Evolutionary conservation across 2,888 invertebrate species (phyloP).

Genomic region (Helobdella robusta): DNA sequence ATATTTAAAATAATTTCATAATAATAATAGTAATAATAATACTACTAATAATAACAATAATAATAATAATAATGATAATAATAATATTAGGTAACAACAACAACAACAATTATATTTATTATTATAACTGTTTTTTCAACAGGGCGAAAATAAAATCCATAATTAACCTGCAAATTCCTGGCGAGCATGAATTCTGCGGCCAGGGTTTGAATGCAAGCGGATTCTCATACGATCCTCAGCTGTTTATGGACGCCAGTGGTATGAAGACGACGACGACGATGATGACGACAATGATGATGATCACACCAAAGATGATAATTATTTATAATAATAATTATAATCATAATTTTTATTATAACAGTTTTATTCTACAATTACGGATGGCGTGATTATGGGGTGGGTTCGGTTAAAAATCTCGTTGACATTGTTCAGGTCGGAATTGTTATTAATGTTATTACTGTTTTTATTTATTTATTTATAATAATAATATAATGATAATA

Average conservation of each 20-base stretch:
- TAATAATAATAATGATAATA: too few relatives aligned
- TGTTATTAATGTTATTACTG: too few relatives aligned
- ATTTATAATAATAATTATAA: neutral
- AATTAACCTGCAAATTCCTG: conserved; percentile 73
- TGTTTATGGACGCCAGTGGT: conserved; percentile 77
- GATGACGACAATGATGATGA: neutral
- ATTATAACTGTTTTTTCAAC: conserved; percentile 36
- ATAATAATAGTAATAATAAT: too few relatives aligned
- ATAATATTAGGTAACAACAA: too few relatives aligned
- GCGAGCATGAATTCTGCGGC: conserved; percentile 79
- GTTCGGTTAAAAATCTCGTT: conserved; percentile 64
- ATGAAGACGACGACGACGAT: conserved; percentile 46
- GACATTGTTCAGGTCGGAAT: conserved; percentile 66
- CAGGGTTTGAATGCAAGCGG: conserved; percentile 64
- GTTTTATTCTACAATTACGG: conserved; percentile 84
- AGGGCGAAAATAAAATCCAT: conserved; percentile 71
- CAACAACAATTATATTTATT: too few relatives aligned
- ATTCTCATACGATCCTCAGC: conserved; percentile 72
- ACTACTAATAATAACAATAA: too few relatives aligned
- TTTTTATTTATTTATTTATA: too few relatives aligned
- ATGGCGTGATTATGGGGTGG: conserved; percentile 72
- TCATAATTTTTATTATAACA: conserved; percentile 48
- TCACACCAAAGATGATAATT: neutral
- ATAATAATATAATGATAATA: too few relatives aligned
- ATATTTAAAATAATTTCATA: too few relatives aligned